These are phyloP conservation scores for Aldabrachelys gigantea DNA, from an alignment of 2,113 vertebrate genomes.

Conservation along the genomic window DNA sequence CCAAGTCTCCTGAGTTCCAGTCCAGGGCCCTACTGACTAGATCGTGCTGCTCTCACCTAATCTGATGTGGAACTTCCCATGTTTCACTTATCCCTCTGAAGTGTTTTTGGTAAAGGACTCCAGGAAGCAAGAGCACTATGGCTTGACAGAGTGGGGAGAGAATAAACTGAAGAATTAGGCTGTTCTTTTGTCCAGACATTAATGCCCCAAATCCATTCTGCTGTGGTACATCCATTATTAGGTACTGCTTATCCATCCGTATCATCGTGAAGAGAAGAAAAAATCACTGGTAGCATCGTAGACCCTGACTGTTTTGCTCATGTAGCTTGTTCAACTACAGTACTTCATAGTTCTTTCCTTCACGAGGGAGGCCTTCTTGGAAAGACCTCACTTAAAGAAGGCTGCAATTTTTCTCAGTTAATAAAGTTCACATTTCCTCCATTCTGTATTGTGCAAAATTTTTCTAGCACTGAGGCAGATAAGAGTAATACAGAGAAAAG, in stretches of 20 bases:
- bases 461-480: not conserved
- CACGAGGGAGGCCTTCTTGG: not conserved
- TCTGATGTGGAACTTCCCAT: not conserved
- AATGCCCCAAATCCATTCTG: not conserved
- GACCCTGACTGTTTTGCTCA: not conserved
- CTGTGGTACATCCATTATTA: not conserved
- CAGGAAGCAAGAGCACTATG: not conserved
- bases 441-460: not conserved
- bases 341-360: not conserved
- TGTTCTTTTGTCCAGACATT: not conserved
- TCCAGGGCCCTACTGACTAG: not conserved
- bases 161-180: not conserved
- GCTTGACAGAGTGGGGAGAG: too few species aligned
- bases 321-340: not conserved
- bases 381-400: not conserved
- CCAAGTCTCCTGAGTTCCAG: not conserved
- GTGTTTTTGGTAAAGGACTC: not conserved
- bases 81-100: too few species aligned
- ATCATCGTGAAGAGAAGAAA: not conserved
- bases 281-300: not conserved
- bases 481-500: not conserved
- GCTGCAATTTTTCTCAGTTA: constrained; percentile 14
- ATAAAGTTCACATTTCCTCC: not conserved
- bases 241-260: not conserved
- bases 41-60: not conserved